Conservation (phyloP, 2,797 vertebrate species). For the Trachops cirrhosus region DNA sequence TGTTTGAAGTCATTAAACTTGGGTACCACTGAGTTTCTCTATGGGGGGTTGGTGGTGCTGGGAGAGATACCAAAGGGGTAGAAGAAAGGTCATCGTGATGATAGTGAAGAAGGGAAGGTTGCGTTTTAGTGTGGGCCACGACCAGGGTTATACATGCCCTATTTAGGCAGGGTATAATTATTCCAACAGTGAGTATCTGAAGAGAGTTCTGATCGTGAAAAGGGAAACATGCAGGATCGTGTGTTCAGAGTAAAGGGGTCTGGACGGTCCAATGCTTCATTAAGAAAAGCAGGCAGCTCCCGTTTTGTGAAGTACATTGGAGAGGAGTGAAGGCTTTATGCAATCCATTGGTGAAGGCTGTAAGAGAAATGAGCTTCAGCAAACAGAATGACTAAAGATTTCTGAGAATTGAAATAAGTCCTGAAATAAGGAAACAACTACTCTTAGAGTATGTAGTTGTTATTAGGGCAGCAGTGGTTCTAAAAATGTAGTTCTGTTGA, state of each 20-base stretch:
- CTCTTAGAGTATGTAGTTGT: background rate
- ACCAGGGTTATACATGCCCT: background rate
- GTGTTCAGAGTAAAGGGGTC: background rate
- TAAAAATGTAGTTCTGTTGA: background rate
- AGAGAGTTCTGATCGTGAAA: background rate
- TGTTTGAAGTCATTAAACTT: background rate
- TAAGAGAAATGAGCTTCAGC: background rate
- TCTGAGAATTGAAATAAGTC: background rate
- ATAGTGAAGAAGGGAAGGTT: background rate
- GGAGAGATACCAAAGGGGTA: background rate
- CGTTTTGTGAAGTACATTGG: background rate
- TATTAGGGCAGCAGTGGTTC: background rate
- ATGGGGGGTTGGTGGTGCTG: background rate
- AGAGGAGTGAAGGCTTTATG: background rate
- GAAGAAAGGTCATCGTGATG: background rate
- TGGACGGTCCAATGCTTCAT: background rate
- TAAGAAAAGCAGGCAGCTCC: background rate
- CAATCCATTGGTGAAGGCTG: background rate
- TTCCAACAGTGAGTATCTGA: background rate
- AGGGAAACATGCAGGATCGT: background rate
- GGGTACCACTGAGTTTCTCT: background rate
- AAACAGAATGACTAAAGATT: conserved; percentile 13
- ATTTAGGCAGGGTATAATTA: background rate
- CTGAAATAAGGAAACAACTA: background rate
- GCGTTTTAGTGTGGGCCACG: background rate